Evolutionary conservation across 2,113 vertebrate genomes (phyloP).

Genomic region (Cavia aperea): DNA sequence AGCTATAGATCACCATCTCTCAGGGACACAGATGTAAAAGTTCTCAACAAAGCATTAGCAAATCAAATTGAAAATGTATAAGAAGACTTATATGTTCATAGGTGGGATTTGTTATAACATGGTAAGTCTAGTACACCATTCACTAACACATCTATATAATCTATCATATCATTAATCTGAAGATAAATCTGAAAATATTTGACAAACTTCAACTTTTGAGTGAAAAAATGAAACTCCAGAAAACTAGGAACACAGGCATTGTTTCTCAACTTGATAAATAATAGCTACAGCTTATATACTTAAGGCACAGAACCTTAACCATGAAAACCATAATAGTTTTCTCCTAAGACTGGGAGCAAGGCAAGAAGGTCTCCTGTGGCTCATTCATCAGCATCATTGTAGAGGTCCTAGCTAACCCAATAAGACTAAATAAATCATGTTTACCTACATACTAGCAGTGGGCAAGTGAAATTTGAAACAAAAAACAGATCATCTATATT

Average conservation of each 20-base stretch:
- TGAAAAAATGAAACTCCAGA: neutral
- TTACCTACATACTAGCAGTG: neutral
- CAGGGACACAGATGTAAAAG: neutral
- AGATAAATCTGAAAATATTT: neutral
- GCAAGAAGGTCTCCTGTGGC: neutral
- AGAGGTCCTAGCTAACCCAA: neutral
- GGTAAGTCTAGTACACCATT: neutral
- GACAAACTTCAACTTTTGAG: neutral
- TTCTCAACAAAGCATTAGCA: neutral
- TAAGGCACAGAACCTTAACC: neutral
- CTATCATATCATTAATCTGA: neutral
- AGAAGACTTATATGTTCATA: neutral
- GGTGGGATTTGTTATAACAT: neutral
- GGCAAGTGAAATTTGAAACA: neutral
- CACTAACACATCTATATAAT: neutral
- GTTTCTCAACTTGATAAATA: neutral
- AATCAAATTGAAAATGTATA: neutral
- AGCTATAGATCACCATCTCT: neutral
- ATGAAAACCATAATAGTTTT: neutral
- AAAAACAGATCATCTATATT: neutral
- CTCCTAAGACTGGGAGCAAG: neutral
- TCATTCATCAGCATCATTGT: neutral
- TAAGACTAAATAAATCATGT: neutral
- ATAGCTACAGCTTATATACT: neutral
- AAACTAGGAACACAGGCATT: neutral